Evolutionary conservation across 2,797 vertebrate genomes (phyloP).

Genomic region (Rhinophrynus dorsalis): DNA sequence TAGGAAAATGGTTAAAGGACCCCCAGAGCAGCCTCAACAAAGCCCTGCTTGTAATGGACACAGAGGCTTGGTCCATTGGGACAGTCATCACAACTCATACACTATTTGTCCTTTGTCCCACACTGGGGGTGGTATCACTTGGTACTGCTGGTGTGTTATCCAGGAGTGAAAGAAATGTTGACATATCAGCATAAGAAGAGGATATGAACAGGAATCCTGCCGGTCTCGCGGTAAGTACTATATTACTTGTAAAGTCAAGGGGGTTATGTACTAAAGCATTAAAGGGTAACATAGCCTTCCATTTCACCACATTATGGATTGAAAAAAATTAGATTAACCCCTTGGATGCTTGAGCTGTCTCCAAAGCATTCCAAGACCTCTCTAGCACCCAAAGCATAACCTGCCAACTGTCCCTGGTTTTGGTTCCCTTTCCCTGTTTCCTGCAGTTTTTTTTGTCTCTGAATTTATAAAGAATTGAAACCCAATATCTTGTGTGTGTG

Average conservation of each 20-base stretch:
- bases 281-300: no score
- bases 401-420: no score
- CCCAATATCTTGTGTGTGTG: no score
- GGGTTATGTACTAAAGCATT: neutral
- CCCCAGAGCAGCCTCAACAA: conserved; percentile 8
- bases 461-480: no score
- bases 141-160: conserved; percentile 25
- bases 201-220: conserved; percentile 4
- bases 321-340: no score
- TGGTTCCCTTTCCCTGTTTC: no score
- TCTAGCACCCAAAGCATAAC: no score
- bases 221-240: conserved; percentile 3
- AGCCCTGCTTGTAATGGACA: conserved; percentile 9
- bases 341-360: no score
- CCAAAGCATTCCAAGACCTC: no score
- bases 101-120: conserved; percentile 32
- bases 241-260: neutral
- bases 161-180: conserved; percentile 14
- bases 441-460: no score
- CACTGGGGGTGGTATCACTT: conserved; percentile 37
- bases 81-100: conserved; percentile 4
- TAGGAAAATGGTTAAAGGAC: conserved; percentile 10
- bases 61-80: conserved; percentile 8
- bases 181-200: neutral
- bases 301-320: no score